Evolutionary conservation across 2,113 vertebrate species (phyloP).

Genomic region (Brachyhypopomus gauderio): DNA sequence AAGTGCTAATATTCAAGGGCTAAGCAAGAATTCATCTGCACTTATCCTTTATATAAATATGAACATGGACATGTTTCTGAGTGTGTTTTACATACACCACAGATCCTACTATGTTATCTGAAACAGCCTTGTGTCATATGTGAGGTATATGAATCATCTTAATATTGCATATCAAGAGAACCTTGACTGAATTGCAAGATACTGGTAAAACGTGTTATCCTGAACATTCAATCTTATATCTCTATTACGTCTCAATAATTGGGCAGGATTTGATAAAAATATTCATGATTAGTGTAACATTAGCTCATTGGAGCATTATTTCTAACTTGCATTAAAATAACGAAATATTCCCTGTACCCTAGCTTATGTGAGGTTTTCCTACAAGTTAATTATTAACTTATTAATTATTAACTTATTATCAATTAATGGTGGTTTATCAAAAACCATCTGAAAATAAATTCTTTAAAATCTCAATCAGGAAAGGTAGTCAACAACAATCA

Average conservation of each 20-base stretch:
- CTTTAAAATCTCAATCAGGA: background rate
- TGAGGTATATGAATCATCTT: slow-evolving; percentile 56
- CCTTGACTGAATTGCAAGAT: slow-evolving; percentile 37
- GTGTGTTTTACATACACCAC: slow-evolving; percentile 26
- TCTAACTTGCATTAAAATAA: background rate
- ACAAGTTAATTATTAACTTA: background rate
- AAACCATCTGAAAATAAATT: background rate
- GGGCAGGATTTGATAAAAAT: slow-evolving; percentile 3
- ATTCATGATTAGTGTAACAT: background rate
- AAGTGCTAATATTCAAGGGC: slow-evolving; percentile 58
- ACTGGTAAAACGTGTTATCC: slow-evolving; percentile 26
- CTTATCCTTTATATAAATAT: slow-evolving; percentile 35
- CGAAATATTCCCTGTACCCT: background rate
- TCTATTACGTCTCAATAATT: slow-evolving; percentile 21
- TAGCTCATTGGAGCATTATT: background rate
- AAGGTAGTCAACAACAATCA: background rate
- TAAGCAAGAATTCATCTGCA: slow-evolving; percentile 35
- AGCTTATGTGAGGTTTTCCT: background rate
- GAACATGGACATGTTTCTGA: slow-evolving; percentile 31
- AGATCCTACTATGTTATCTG: slow-evolving; percentile 42
- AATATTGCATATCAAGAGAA: slow-evolving; percentile 55
- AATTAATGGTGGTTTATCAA: background rate
- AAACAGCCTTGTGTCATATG: slow-evolving; percentile 49
- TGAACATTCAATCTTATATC: slow-evolving; percentile 51
- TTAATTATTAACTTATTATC: background rate